Base-by-base conservation (phyloP, 53 echinoderm and acorn worm species). In the Hippasteria phrygiana region DNA sequence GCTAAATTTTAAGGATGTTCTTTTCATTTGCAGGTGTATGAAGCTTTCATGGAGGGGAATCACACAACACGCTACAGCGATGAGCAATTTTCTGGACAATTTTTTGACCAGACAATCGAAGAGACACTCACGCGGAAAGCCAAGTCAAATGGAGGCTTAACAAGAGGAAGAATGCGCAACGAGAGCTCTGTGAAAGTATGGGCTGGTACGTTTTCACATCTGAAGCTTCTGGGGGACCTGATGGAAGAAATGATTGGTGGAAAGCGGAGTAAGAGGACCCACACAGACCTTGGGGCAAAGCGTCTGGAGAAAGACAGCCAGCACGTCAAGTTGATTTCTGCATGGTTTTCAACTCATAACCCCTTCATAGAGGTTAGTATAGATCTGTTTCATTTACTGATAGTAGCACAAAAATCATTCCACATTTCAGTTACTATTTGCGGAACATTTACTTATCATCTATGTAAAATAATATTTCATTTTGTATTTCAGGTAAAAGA, bases 191-290 rank as follows among this genome's bases (percentile, higher is more conserved):
- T 92, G 69, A 88, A 92, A 89, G 33, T 92, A 89, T 92, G 92
- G 93, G 78, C 93, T 93, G 93, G 92, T 7, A 88, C 88, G 12
- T 89, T 83, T 92, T 84, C 92, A 78, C 89, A 89, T 76, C 89
- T 89, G 11, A 89, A 93, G 87, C 93, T 89, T 73, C 89, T 93
- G 10, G 55, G 85, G 16, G 93, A 93, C 65, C 85, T 93, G 77
- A 93, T 89, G 77, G 89, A 93, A 64, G 89, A 93, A 40, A 83
- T 83, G 89, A 86, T 89, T 53, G 64, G 75, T 75, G 93, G 93
- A 50, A 89, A 85, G 67, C 88, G 83, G 50, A 74, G 43, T 59
- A 92, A 82, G 74, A 88, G 92, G 65, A 82, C 83, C 43, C 92
- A 92, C 75, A 80, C 18, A 87, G 91, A 91, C 71, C 87, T 78